phyloP scores from a whole-genome alignment of 2,888 invertebrate genomes.

The Eilema caniola region DNA sequence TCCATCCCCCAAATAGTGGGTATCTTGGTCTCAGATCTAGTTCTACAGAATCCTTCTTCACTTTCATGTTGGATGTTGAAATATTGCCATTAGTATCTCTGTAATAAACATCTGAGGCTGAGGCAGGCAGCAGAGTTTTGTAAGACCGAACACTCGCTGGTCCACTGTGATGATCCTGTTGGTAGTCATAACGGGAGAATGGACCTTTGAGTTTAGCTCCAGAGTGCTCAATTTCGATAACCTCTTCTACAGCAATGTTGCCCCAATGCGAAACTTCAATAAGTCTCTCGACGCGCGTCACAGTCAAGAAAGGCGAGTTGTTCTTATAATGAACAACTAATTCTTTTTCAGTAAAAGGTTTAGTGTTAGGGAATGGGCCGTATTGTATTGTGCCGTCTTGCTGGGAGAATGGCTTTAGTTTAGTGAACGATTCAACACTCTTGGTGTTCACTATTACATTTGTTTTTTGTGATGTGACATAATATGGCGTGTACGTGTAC shows the following conservation, averaged over 20 bases:
- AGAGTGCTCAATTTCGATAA: slow-evolving; percentile 95
- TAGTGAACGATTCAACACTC: slow-evolving; percentile 93
- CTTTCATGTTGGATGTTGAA: slow-evolving; percentile 97
- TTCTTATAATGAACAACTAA: slow-evolving; percentile 97
- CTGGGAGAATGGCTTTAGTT: slow-evolving; percentile 92
- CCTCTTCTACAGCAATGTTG: slow-evolving; percentile 98
- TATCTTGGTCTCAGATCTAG: slow-evolving; percentile 98
- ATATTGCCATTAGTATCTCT: slow-evolving; percentile 99
- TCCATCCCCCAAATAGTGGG: slow-evolving; percentile 99
- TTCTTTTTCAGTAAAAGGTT: slow-evolving; percentile 87
- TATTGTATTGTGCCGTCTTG: slow-evolving; percentile 94
- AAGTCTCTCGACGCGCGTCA: slow-evolving; percentile 93
- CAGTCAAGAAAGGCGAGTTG: slow-evolving; percentile 98
- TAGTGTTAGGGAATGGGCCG: slow-evolving; percentile 94
- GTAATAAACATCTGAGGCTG: slow-evolving; percentile 98
- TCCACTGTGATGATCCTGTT: slow-evolving; percentile 95
- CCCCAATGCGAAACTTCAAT: slow-evolving; percentile 99
- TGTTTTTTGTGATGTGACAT: slow-evolving; percentile 93
- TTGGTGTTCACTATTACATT: slow-evolving; percentile 92
- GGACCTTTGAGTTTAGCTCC: slow-evolving; percentile 97
- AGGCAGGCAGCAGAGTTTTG: slow-evolving; percentile 94
- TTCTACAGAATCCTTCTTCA: slow-evolving; percentile 97
- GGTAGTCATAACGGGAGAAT: slow-evolving; percentile 99
- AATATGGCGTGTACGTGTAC: slow-evolving; percentile 94
- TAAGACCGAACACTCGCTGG: slow-evolving; percentile 97